Conservation (phyloP, 2,797 vertebrate species). For the Jordanella pulchra region DNA sequence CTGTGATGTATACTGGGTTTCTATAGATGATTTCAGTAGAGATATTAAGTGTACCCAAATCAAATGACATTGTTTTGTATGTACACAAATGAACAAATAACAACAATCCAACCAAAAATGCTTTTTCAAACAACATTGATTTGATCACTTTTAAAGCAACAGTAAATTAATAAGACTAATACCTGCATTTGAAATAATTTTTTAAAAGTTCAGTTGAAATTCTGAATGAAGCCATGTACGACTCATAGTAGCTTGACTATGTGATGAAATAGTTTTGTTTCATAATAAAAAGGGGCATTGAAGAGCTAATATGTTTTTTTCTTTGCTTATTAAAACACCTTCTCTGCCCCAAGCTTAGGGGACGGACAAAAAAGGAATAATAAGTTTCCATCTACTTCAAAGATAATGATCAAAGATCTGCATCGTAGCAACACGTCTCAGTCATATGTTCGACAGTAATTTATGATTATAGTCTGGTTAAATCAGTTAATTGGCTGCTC, state of each 20-base stretch:
- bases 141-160: not conserved
- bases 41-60: not conserved
- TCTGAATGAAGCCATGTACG: not conserved
- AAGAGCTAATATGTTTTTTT: not conserved
- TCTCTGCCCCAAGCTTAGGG: not conserved
- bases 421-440: not conserved
- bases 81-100: not conserved
- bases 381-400: not conserved
- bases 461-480: not conserved
- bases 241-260: not conserved
- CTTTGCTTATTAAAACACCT: not conserved
- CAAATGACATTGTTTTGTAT: not conserved
- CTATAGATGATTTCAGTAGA: not conserved
- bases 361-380: not conserved
- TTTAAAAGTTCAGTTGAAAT: not conserved
- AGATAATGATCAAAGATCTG: not conserved
- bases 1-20: not conserved
- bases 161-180: not conserved
- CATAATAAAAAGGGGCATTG: too few relatives aligned
- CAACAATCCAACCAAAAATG: not conserved
- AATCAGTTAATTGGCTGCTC: not conserved
- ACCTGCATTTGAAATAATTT: not conserved
- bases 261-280: not conserved
- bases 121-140: not conserved
- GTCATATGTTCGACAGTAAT: not conserved